Evolutionary conservation across 2,113 vertebrate genomes (phyloP).

Genomic region (Tichodroma muraria): DNA sequence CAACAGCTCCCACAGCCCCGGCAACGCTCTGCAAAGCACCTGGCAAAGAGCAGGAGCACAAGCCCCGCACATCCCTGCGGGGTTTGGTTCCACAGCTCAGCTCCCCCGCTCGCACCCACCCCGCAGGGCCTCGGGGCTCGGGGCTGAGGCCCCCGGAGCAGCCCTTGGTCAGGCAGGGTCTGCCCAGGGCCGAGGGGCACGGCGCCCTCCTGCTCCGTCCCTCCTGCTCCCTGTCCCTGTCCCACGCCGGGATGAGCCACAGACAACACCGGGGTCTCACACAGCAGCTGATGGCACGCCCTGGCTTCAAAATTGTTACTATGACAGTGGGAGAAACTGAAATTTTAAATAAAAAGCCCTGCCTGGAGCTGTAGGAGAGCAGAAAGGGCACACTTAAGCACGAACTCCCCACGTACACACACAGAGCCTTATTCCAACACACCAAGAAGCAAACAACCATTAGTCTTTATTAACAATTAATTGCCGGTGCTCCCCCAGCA

Average conservation of each 20-base stretch:
- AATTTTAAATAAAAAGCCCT: not conserved
- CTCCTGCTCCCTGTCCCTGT: not conserved
- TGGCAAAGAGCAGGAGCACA: not conserved
- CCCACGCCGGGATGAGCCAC: rapidly evolving
- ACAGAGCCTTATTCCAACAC: not conserved
- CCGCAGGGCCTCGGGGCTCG: not conserved
- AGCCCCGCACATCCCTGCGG: rapidly evolving
- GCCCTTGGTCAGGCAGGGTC: too few relatives aligned
- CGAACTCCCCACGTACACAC: not conserved
- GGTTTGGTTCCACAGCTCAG: too few relatives aligned
- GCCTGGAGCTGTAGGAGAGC: not conserved
- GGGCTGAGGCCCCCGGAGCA: too few relatives aligned
- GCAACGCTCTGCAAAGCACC: not conserved
- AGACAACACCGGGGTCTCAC: rapidly evolving
- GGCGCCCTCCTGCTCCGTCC: too few relatives aligned
- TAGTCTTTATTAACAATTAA: not conserved
- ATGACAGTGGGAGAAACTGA: rapidly evolving
- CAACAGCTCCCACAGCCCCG: not conserved
- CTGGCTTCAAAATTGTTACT: not conserved
- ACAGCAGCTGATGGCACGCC: rapidly evolving
- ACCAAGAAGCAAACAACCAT: not conserved
- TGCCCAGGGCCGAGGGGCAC: too few relatives aligned
- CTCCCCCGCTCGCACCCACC: not conserved
- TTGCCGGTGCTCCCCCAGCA: not conserved
- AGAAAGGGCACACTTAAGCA: not conserved